These are phyloP conservation scores for Frankliniella fusca DNA, from an alignment of 2,888 invertebrate species.

Conservation along the genomic window DNA sequence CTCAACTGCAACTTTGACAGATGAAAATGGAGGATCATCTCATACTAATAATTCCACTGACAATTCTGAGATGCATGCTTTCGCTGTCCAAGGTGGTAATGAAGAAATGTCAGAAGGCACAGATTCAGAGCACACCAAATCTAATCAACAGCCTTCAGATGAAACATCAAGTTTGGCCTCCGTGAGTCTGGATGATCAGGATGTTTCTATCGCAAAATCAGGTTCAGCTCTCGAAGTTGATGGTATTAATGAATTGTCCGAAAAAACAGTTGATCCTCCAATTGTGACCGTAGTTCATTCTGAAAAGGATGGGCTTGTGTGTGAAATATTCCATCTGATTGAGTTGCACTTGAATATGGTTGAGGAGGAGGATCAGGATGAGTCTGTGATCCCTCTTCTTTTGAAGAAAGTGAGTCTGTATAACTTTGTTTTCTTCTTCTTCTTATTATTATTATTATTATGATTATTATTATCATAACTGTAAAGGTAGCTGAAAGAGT, in stretches of 20 bases:
- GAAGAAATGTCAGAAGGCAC: constrained; percentile 14
- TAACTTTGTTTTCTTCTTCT: not conserved
- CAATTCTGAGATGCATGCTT: constrained; percentile 45
- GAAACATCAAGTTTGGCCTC: constrained; percentile 11
- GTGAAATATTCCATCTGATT: not conserved
- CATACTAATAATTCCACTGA: constrained; percentile 31
- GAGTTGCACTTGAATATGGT: not conserved
- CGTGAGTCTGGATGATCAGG: not conserved
- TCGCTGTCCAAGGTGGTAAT: constrained; percentile 46
- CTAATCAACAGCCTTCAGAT: constrained; percentile 3
- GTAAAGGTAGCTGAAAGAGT: too few relatives aligned
- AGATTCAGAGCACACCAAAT: not conserved
- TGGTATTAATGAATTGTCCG: not conserved
- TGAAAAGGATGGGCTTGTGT: not conserved
- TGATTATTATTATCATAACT: not conserved
- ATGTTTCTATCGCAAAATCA: not conserved
- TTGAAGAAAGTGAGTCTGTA: not conserved
- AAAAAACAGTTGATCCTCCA: not conserved
- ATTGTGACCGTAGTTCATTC: not conserved
- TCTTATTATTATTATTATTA: too few relatives aligned
- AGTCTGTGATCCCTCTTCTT: not conserved
- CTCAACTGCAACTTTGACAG: not conserved
- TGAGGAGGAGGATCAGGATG: constrained; percentile 6
- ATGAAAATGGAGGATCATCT: constrained; percentile 24
- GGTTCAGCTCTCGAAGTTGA: not conserved